Conservation (phyloP, 2,113 vertebrate genomes). For the Lanius collurio region DNA sequence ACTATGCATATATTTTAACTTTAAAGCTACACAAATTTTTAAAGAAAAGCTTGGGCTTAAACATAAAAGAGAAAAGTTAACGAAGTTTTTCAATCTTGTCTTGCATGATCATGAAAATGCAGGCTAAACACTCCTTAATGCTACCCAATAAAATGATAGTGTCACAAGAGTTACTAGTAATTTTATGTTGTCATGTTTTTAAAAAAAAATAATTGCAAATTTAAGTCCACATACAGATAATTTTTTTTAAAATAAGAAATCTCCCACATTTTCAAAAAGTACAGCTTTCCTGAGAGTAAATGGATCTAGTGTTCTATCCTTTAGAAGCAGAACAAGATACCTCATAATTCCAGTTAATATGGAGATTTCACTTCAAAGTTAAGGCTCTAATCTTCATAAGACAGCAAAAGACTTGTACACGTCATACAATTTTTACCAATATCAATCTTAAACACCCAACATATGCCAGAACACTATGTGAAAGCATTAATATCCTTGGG, state of each 20-base stretch:
- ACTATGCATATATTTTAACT: background rate
- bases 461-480: background rate
- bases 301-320: background rate
- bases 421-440: background rate
- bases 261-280: background rate
- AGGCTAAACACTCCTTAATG: background rate
- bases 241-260: background rate
- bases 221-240: background rate
- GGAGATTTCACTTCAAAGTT: background rate
- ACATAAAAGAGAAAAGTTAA: background rate
- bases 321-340: background rate
- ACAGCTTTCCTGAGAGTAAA: background rate
- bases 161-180: background rate
- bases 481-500: background rate
- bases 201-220: background rate
- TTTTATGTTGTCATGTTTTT: background rate
- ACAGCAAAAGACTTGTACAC: background rate
- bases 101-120: background rate
- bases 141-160: background rate
- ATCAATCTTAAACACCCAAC: background rate
- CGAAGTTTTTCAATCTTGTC: background rate
- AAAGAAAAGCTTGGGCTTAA: background rate
- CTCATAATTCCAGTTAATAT: background rate
- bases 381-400: background rate
- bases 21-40: background rate